Base-by-base conservation (phyloP, 2,888 invertebrate genomes). In the Cerceris ruficornis region DNA sequence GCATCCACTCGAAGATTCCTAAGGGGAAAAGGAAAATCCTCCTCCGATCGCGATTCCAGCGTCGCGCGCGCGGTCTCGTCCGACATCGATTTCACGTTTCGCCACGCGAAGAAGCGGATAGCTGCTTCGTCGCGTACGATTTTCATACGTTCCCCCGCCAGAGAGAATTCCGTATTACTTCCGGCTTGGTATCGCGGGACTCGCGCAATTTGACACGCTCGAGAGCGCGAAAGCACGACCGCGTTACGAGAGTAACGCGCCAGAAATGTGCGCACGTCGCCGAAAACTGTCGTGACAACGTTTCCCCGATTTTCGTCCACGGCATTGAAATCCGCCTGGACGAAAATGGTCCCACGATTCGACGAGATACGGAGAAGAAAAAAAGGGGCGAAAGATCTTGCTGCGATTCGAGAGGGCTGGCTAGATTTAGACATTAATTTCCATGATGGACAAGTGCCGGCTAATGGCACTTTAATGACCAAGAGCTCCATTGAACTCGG, bases 391-490 rank as follows among this genome's bases (percentile, higher is more conserved):
- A 8, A 6, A 57, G 39, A 15, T 11, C 14, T 75, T 54, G 65
- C 70, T 60, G 50, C 46, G 64, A 68, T 80, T 57, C 65, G 62
- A 73, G 70, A 71, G 52, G 50, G 62, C 11, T n/a, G 74, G 28
- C 15, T 59, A 62, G 74, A 67, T 74, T 80, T 77, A 73, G 68
- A 71, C 81, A 75, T 83, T 81, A 83, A 85, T 85, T 83, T 76
- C 69, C 80, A 43, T 70, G 83, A 81, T 49, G 81, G 82, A 84
- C 83, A 59, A 77, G 66, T 69, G 43, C 59, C 42, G 69, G 73
- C 80, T 81, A 84, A 80, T 81, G 81, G 83, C 52, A 72, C 73
- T 76, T 70, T 83, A 85, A 85, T 75, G 80, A 85, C 83, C 76
- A 66, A 68, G 77, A 70, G 69, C 73, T 69, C 66, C 76, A 85